These are phyloP conservation scores for Calosoma granatense DNA, from an alignment of 1,140 invertebrate species.

Conservation along the genomic window DNA sequence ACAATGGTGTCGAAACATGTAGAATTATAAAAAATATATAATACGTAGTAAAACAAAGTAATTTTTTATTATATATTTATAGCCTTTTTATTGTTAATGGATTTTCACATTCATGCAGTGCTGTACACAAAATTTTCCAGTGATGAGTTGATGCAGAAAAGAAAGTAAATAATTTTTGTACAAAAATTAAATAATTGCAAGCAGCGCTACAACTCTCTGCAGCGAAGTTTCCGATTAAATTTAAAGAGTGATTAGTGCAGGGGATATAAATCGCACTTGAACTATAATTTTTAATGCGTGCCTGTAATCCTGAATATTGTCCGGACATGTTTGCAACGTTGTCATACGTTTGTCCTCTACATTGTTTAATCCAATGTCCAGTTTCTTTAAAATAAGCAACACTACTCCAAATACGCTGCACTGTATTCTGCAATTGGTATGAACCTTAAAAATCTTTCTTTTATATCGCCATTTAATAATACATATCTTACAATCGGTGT, in stretches of 20 bases:
- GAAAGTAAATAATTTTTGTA: no score
- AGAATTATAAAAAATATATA: no score
- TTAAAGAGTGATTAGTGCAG: background rate
- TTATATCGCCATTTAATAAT: no score
- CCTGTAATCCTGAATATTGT: constrained; percentile 27
- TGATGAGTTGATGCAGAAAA: no score
- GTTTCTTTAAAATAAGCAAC: background rate
- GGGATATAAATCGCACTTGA: background rate
- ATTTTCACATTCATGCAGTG: no score
- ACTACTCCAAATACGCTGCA: background rate
- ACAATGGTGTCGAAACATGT: no score
- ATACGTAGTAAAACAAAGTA: no score
- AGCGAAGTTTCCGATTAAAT: background rate
- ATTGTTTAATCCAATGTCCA: constrained; percentile 25
- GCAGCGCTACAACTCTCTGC: constrained; percentile 1
- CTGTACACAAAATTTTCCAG: no score
- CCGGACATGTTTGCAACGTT: constrained; percentile 31
- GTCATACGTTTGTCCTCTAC: constrained; percentile 28
- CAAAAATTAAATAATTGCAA: no score
- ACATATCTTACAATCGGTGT: no score
- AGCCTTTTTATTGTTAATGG: no score
- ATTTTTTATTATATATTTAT: no score
- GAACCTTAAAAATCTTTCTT: constrained; percentile 4
- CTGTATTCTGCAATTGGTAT: background rate
- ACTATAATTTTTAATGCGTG: constrained; percentile 18